Evolutionary conservation across 2,113 vertebrate genomes (phyloP).

Genomic region (Sorex fumeus): DNA sequence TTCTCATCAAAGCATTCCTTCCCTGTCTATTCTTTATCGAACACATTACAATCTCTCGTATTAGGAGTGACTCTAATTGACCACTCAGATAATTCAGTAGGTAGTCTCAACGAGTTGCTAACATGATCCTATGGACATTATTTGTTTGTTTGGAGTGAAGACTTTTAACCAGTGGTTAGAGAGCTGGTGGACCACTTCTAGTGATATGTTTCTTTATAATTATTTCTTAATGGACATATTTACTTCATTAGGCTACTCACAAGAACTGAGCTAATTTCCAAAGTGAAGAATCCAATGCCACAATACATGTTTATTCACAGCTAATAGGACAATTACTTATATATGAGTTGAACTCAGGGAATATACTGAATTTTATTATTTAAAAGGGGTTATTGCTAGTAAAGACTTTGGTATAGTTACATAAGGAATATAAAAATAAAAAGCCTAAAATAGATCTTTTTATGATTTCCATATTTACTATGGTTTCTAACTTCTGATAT

Average conservation of each 20-base stretch:
- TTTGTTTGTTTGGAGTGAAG: too few species aligned
- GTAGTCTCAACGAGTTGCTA: not conserved
- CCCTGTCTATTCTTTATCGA: not conserved
- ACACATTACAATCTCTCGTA: not conserved
- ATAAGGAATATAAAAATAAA: not conserved
- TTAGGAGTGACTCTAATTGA: not conserved
- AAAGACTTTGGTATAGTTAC: not conserved
- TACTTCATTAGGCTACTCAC: not conserved
- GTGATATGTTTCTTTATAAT: not conserved
- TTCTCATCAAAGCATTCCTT: not conserved
- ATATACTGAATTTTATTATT: not conserved
- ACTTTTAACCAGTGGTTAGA: too few species aligned
- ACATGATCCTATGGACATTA: not conserved
- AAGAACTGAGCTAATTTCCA: not conserved
- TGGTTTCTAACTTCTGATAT: not conserved
- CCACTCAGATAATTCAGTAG: not conserved
- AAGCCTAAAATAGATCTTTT: not conserved
- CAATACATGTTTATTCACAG: not conserved
- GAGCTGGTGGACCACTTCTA: too few species aligned
- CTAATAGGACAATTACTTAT: not conserved
- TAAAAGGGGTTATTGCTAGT: not conserved
- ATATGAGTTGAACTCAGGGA: not conserved
- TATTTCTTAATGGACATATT: not conserved
- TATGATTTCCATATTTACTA: not conserved
- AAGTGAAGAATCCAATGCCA: not conserved